Conservation (phyloP, 1,140 invertebrate species). For the Ridgeia piscesae region DNA sequence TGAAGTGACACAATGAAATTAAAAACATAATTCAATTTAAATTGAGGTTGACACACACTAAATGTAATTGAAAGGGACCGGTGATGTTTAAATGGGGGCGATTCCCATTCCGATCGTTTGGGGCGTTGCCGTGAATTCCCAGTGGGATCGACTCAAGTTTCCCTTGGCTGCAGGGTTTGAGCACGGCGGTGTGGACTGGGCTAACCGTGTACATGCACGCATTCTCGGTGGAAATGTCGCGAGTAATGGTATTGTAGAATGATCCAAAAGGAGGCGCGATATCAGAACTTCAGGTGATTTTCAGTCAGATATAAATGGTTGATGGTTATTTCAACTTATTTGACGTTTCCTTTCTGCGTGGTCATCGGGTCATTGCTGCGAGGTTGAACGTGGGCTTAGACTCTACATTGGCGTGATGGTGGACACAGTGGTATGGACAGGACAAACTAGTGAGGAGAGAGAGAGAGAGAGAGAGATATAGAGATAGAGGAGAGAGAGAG, state of each 20-base stretch:
- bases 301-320: not conserved
- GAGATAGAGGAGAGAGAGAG: too few relatives aligned
- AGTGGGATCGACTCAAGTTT: not conserved
- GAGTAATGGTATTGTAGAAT: too few relatives aligned
- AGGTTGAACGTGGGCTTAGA: too few relatives aligned
- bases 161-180: not conserved
- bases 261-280: too few relatives aligned
- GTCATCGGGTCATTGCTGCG: too few relatives aligned
- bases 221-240: not conserved
- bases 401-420: too few relatives aligned
- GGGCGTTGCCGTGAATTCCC: not conserved
- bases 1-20: too few relatives aligned
- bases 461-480: too few relatives aligned
- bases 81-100: not conserved
- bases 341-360: too few relatives aligned
- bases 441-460: too few relatives aligned
- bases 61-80: not conserved
- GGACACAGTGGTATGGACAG: too few relatives aligned
- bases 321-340: not conserved
- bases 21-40: not conserved
- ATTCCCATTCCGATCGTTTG: not conserved
- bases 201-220: not conserved
- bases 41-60: not conserved
- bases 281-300: not conserved
- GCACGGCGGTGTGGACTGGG: not conserved